phyloP scores from a whole-genome alignment of 1,140 invertebrate genomes.

The Calosoma granatense region DNA sequence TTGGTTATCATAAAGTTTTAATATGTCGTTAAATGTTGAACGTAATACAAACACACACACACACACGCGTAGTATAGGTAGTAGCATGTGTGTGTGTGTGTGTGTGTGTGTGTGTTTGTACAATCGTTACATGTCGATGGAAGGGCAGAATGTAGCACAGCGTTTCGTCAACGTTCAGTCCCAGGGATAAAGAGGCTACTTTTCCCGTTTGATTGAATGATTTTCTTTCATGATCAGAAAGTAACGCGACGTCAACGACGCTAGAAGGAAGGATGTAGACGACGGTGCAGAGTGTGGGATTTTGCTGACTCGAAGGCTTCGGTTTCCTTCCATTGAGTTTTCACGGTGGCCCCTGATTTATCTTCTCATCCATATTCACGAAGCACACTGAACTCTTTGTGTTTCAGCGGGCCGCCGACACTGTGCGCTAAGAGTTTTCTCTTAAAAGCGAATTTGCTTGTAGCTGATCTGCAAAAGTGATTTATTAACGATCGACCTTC shows the following conservation, averaged over 20 bases:
- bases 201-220: background rate
- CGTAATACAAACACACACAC: too few relatives aligned
- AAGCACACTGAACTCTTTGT: constrained; percentile 21
- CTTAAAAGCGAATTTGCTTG: constrained; percentile 27
- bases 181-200: background rate
- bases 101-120: too few relatives aligned
- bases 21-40: too few relatives aligned
- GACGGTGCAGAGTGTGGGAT: too few relatives aligned
- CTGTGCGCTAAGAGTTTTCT: constrained; percentile 14
- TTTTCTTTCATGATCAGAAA: constrained; percentile 1
- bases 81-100: too few relatives aligned
- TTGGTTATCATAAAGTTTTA: too few relatives aligned
- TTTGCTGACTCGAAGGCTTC: background rate
- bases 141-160: too few relatives aligned
- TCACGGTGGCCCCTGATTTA: constrained; percentile 24
- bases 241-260: background rate
- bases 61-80: too few relatives aligned
- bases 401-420: constrained; percentile 19
- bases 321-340: background rate
- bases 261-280: too few relatives aligned
- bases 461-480: constrained; percentile 26
- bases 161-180: background rate
- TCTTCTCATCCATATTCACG: constrained; percentile 29
- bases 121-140: too few relatives aligned
- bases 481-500: constrained; percentile 19